Percentiles rank a stretch among this genome's conserved stretches.
These are phyloP conservation scores for Drosophila repleta DNA, from an alignment of 1,140 invertebrate genomes.

Conservation along the genomic window DNA sequence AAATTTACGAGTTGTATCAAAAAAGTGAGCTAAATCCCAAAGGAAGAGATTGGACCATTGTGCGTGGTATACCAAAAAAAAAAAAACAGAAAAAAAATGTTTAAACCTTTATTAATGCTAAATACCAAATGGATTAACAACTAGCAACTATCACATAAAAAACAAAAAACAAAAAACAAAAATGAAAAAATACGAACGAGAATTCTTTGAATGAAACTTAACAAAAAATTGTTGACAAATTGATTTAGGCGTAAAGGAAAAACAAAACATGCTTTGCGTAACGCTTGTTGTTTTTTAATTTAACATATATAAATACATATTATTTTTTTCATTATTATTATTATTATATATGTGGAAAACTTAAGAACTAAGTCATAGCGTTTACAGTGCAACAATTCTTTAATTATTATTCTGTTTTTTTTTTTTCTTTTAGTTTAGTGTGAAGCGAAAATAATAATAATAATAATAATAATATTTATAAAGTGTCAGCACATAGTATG, in stretches of 20 bases:
- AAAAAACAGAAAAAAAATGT: constrained; percentile 17
- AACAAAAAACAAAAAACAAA: not conserved
- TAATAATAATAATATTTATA: constrained; percentile 36
- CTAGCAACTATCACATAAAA: constrained; percentile 6
- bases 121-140: constrained; percentile 34
- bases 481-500: constrained; percentile 51
- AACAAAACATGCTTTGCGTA: constrained; percentile 15
- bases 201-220: constrained; percentile 16
- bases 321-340: constrained; percentile 22
- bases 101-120: constrained; percentile 36
- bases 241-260: not conserved
- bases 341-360: constrained; percentile 35
- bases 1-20: constrained; percentile 35
- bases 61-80: constrained; percentile 28
- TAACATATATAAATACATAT: constrained; percentile 15
- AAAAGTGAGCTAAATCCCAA: constrained; percentile 42
- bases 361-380: constrained; percentile 78
- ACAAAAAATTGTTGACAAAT: constrained; percentile 19
- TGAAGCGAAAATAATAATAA: constrained; percentile 23
- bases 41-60: constrained; percentile 56
- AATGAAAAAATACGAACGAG: not conserved
- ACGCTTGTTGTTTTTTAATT: constrained; percentile 27
- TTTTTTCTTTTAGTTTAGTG: constrained; percentile 28
- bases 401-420: constrained; percentile 21
- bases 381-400: constrained; percentile 49